Evolutionary conservation across 2,888 invertebrate genomes (phyloP).

Genomic region (Campoletis raptor): DNA sequence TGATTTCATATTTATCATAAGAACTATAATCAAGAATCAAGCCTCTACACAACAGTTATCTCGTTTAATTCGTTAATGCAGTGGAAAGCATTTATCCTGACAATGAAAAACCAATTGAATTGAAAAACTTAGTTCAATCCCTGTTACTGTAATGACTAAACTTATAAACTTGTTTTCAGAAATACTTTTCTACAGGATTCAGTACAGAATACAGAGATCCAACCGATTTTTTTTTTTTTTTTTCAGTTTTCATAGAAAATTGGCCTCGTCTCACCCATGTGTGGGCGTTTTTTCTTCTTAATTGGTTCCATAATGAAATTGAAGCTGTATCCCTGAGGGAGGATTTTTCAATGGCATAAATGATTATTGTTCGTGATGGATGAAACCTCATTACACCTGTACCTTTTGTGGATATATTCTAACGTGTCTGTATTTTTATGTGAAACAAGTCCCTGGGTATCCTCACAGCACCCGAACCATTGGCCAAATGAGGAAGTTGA

Average conservation of each 20-base stretch:
- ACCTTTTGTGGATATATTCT: not conserved
- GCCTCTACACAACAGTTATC: not conserved
- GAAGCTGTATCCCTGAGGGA: not conserved
- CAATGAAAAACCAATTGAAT: not conserved
- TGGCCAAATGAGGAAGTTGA: constrained; percentile 37
- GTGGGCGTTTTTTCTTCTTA: not conserved
- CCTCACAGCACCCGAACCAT: not conserved
- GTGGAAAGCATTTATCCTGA: not conserved
- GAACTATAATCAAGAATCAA: not conserved
- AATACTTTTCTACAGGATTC: too few relatives aligned
- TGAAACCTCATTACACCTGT: not conserved
- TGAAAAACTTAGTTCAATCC: not conserved
- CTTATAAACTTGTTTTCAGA: too few relatives aligned
- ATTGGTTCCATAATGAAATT: not conserved
- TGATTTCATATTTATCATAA: not conserved
- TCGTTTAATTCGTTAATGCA: not conserved
- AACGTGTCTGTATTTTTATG: not conserved
- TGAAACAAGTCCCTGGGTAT: not conserved
- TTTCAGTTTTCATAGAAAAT: too few relatives aligned
- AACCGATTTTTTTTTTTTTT: too few relatives aligned
- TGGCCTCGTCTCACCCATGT: not conserved
- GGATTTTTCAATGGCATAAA: not conserved
- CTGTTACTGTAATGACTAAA: not conserved
- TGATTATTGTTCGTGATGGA: not conserved
- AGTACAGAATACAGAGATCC: too few relatives aligned